Percentiles rank a stretch among this genome's conserved stretches.
Evolutionary conservation across 1,140 invertebrate species (phyloP).

Genomic region (Trissolcus basalis): DNA sequence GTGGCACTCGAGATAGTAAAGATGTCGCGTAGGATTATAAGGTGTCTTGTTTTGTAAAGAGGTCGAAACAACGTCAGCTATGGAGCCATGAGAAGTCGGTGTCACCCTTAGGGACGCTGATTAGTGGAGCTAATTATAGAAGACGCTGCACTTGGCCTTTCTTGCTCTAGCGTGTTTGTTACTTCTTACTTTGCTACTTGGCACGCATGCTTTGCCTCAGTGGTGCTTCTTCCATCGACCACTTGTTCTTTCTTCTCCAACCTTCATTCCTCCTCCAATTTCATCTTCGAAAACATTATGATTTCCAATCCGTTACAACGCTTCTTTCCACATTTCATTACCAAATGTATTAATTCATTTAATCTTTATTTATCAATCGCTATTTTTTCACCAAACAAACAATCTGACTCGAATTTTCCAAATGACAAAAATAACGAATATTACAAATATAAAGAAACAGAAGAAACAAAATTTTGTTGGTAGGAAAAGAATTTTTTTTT

Average conservation of each 20-base stretch:
- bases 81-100: conserved; percentile 31
- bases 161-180: conserved; percentile 59
- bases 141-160: conserved; percentile 58
- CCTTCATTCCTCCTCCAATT: no score
- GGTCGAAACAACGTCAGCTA: conserved; percentile 44
- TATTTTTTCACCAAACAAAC: no score
- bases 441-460: no score
- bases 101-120: conserved; percentile 57
- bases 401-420: no score
- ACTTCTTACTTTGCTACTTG: conserved; percentile 56
- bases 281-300: no score
- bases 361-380: no score
- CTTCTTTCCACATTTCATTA: no score
- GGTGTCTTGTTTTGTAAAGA: conserved; percentile 31
- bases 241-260: neutral
- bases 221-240: conserved; percentile 54
- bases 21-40: conserved; percentile 56
- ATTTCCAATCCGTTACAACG: no score
- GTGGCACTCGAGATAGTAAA: conserved; percentile 41
- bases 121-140: conserved; percentile 69
- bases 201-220: conserved; percentile 49
- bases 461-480: no score
- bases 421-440: no score
- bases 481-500: no score
- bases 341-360: no score